Evolutionary conservation across 2,113 vertebrate genomes (phyloP), one percentile per base, ranked within the genome.

Genomic region (Malaclemys terrapin): DNA sequence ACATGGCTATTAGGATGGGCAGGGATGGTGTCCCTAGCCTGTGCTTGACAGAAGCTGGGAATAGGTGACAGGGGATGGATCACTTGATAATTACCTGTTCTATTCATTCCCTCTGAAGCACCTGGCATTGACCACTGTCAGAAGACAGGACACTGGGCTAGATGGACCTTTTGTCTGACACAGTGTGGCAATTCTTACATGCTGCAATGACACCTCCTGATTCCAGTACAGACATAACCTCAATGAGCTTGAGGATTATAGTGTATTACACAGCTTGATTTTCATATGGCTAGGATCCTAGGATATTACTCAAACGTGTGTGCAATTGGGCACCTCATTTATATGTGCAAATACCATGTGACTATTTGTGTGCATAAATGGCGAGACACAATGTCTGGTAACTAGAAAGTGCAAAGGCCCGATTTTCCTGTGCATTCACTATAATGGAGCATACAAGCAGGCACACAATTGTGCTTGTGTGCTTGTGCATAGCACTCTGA

Each of bases 241-340:
- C 19, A 20, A 8, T 22, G 35, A 22, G n/a, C 22, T 10, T 20
- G 17, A 10, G 2, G 75, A 84, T 6, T 3, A 5, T 50, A n/a
- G 65, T 84, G 96, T 97, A 93, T 94, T 87, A 92, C 4, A 35
- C 54, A 89, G 81, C 54, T 76, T 90, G 31, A 52, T 95, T 91
- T 95, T 94, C 88, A 88, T 94, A 95, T 90, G 93, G 54, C 5
- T 95, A 90, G 25, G 54, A 85, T 85, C 95, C 95, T 95, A 93
- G 89, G 83, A 93, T 76, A 85, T 90, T 94, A 91, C 89, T 72
- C 31, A 84, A 95, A 94, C 8, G 0, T 3, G 1, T 9, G 78
- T 59, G 52, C 81, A 76, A 17, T 89, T 72, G 49, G 31, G 78
- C 42, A 45, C 82, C 89, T 76, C 87, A 96, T 83, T 82, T 87